These are phyloP conservation scores for Guaruba guarouba DNA, from an alignment of 2,113 vertebrate species.

Conservation along the genomic window DNA sequence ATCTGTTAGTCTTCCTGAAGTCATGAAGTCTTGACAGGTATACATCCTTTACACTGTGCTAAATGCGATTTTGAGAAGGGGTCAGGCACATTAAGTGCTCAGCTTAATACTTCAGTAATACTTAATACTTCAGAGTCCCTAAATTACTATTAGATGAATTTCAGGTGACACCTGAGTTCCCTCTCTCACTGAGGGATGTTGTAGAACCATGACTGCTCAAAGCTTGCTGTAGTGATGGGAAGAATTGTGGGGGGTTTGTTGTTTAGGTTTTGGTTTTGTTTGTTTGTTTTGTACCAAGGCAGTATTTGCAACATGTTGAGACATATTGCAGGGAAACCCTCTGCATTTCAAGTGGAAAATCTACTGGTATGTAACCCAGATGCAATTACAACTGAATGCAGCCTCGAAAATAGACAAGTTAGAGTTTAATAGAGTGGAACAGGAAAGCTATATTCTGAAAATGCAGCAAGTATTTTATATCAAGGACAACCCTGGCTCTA, in stretches of 20 bases:
- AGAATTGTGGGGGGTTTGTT: background rate
- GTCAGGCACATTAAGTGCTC: background rate
- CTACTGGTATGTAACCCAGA: background rate
- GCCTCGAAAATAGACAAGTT: background rate
- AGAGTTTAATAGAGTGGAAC: background rate
- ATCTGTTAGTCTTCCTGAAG: background rate
- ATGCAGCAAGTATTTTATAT: background rate
- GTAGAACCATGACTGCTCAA: background rate
- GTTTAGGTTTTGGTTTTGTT: too few species aligned
- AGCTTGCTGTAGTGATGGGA: background rate
- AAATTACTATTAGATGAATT: constrained; percentile 12
- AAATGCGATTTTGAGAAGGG: constrained; percentile 1
- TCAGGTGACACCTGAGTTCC: background rate
- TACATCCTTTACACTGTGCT: background rate
- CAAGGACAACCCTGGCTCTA: background rate
- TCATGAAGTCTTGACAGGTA: background rate
- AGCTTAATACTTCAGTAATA: background rate
- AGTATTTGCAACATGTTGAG: background rate
- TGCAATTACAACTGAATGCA: background rate
- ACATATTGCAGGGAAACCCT: background rate
- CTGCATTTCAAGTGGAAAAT: background rate
- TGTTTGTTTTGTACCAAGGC: background rate
- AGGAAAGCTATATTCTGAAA: background rate
- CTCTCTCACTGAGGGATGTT: background rate
- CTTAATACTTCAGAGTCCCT: background rate